phyloP scores from a whole-genome alignment of 1,140 invertebrate genomes.

The Heliconius hermathena region DNA sequence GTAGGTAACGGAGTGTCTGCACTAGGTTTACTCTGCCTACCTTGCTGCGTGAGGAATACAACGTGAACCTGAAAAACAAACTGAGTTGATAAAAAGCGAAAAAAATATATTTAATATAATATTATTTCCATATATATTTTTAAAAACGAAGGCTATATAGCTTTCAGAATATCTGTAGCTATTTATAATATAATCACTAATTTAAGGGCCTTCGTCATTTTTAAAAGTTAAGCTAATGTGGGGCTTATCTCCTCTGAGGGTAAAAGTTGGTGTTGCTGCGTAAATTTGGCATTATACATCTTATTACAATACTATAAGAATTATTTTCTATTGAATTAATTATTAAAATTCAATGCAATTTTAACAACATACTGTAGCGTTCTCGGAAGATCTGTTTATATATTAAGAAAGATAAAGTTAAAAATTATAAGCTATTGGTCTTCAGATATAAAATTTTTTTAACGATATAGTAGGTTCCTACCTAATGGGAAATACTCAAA shows the following conservation, averaged over 20 bases:
- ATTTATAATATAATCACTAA: constrained; percentile 10
- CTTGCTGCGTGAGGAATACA: too few species aligned
- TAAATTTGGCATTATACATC: background rate
- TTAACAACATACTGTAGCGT: constrained; percentile 6
- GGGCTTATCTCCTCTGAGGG: background rate
- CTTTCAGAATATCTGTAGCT: background rate
- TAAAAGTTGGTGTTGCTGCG: background rate
- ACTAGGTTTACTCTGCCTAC: too few species aligned
- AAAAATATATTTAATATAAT: too few species aligned
- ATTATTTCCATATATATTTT: too few species aligned
- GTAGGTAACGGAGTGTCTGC: too few species aligned
- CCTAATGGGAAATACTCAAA: background rate
- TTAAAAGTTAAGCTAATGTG: constrained; percentile 8
- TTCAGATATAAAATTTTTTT: constrained; percentile 4
- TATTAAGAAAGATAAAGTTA: constrained; percentile 10
- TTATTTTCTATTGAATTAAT: background rate
- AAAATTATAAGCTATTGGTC: constrained; percentile 14
- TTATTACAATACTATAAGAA: background rate
- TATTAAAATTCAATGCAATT: constrained; percentile 5
- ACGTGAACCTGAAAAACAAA: too few species aligned
- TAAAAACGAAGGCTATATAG: background rate
- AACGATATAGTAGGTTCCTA: background rate
- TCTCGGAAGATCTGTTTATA: constrained; percentile 8
- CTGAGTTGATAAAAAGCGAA: too few species aligned
- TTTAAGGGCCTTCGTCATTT: constrained; percentile 4